These are phyloP conservation scores for silkworm (Bombyx mori) DNA, from an alignment of 1,140 invertebrate species.

Conservation along the genomic window ASM3026992v2 NC_085127.1:7277501-7278000, in stretches of 20 bases:
- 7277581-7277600: slow-evolving; percentile 5
- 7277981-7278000: too few relatives aligned
- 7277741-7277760: slow-evolving; percentile 45
- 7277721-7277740: slow-evolving; percentile 57
- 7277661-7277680: slow-evolving; percentile 31
- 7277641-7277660: slow-evolving; percentile 28
- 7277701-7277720: slow-evolving; percentile 57
- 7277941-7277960: too few relatives aligned
- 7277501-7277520: too few relatives aligned
- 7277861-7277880: too few relatives aligned
- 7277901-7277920: too few relatives aligned
- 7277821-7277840: slow-evolving; percentile 4
- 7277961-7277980: too few relatives aligned
- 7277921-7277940: too few relatives aligned
- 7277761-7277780: slow-evolving; percentile 52
- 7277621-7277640: slow-evolving; percentile 24
- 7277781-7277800: slow-evolving; percentile 21
- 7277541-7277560: too few relatives aligned
- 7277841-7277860: neutral
- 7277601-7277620: slow-evolving; percentile 31
- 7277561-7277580: too few relatives aligned
- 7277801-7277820: slow-evolving; percentile 4
- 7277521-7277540: too few relatives aligned
- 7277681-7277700: slow-evolving; percentile 22
- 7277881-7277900: too few relatives aligned